phyloP scores from a whole-genome alignment of 37 sponge, comb jelly and placozoan species.

The Halisarca cf. caerulea region DNA sequence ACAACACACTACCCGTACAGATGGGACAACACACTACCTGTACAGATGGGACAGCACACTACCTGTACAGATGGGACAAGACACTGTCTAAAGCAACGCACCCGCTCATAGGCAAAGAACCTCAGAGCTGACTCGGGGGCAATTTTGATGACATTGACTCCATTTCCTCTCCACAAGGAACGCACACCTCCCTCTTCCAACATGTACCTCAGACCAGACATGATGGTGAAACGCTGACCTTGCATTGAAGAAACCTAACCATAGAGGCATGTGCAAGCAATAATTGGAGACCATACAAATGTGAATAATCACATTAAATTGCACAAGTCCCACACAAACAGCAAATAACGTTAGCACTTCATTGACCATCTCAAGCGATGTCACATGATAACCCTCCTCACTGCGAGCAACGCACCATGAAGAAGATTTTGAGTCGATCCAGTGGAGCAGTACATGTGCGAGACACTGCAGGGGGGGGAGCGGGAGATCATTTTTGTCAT shows the following conservation, averaged over 20 bases:
- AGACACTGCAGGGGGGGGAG: conserved; percentile 60
- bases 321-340: too few species aligned
- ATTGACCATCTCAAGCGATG: too few species aligned
- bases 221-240: conserved; percentile 59
- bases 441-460: conserved; percentile 94
- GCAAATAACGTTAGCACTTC: too few species aligned
- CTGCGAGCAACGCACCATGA: conserved; percentile 58
- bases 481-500: background rate
- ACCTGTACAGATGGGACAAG: too few species aligned
- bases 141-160: conserved; percentile 95
- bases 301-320: too few species aligned
- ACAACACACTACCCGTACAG: too few species aligned
- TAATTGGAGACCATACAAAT: background rate
- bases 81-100: too few species aligned
- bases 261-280: background rate
- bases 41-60: too few species aligned
- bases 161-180: conserved; percentile 99
- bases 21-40: too few species aligned
- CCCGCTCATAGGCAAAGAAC: conserved; percentile 94
- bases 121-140: conserved; percentile 94
- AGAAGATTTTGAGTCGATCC: conserved; percentile 93
- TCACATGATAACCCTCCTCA: conserved; percentile 4
- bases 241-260: conserved; percentile 58
- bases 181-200: conserved; percentile 83
- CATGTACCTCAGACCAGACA: conserved; percentile 82